Percentiles rank a stretch among this genome's conserved stretches.
phyloP scores from a whole-genome alignment of 2,888 invertebrate species.

The Sepiola atlantica region DNA sequence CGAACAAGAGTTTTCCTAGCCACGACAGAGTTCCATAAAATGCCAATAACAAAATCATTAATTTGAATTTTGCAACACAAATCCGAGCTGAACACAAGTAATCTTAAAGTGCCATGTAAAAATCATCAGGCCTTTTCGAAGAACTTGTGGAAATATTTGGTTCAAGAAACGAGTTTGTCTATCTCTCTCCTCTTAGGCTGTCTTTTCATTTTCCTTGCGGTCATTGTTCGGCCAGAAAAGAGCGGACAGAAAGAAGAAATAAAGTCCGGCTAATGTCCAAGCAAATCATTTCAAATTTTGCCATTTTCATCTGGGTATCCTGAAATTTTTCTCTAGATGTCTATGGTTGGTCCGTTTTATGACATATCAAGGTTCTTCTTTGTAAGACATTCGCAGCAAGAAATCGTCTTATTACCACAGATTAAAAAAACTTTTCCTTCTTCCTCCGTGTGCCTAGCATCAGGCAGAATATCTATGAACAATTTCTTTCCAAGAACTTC shows the following conservation, averaged over 20 bases:
- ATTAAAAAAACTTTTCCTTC: too few species aligned
- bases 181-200: neutral
- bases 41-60: neutral
- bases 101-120: constrained; percentile 8
- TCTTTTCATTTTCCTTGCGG: neutral
- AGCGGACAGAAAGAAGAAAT: neutral
- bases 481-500: too few species aligned
- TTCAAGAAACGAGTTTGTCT: neutral
- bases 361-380: too few species aligned
- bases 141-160: neutral
- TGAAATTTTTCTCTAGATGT: neutral
- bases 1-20: neutral
- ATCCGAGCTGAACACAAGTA: neutral
- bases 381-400: too few species aligned
- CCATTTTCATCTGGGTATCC: neutral
- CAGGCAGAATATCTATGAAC: too few species aligned
- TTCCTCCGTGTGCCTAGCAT: too few species aligned
- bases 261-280: neutral
- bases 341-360: too few species aligned
- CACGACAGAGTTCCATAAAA: neutral
- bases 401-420: too few species aligned
- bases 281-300: neutral
- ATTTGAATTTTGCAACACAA: neutral
- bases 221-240: neutral
- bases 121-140: neutral